phyloP scores from a whole-genome alignment of 2,888 invertebrate genomes.

The Odontocolon sp. region DNA sequence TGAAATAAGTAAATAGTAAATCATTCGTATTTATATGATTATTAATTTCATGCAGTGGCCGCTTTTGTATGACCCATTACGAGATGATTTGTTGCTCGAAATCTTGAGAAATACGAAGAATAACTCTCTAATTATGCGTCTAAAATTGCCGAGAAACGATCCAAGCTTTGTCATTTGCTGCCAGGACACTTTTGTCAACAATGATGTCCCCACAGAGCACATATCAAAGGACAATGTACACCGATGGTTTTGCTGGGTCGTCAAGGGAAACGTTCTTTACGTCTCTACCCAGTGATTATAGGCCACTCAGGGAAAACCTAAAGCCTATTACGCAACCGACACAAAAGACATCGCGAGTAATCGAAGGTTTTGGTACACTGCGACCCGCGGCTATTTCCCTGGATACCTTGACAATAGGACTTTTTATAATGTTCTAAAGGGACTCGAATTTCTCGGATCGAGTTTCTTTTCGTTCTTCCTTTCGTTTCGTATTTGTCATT shows the following conservation, averaged over 20 bases:
- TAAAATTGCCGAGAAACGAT: conserved; percentile 15
- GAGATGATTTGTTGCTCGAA: not conserved
- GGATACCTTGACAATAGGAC: conserved; percentile 46
- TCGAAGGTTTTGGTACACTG: conserved; percentile 44
- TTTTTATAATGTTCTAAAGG: conserved; percentile 26
- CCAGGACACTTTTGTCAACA: conserved; percentile 52
- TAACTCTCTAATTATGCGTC: conserved; percentile 28
- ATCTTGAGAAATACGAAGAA: no score
- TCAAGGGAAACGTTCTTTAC: conserved; percentile 43
- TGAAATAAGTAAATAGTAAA: no score
- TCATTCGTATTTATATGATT: no score
- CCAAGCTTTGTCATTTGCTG: conserved; percentile 11
- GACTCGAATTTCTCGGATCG: conserved; percentile 54
- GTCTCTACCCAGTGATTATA: conserved; percentile 49
- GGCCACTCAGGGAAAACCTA: conserved; percentile 33
- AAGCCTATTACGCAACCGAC: conserved; percentile 43
- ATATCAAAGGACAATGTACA: conserved; percentile 51
- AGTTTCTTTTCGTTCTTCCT: conserved; percentile 34
- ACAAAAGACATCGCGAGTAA: conserved; percentile 42
- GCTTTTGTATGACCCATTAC: no score
- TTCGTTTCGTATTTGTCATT: conserved; percentile 53
- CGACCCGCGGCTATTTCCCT: conserved; percentile 47
- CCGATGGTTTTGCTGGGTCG: conserved; percentile 20
- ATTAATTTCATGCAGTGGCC: no score
- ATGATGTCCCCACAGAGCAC: conserved; percentile 13